These are phyloP conservation scores for Xestia c-nigrum DNA, from an alignment of 2,888 invertebrate species.

Conservation along the genomic window DNA sequence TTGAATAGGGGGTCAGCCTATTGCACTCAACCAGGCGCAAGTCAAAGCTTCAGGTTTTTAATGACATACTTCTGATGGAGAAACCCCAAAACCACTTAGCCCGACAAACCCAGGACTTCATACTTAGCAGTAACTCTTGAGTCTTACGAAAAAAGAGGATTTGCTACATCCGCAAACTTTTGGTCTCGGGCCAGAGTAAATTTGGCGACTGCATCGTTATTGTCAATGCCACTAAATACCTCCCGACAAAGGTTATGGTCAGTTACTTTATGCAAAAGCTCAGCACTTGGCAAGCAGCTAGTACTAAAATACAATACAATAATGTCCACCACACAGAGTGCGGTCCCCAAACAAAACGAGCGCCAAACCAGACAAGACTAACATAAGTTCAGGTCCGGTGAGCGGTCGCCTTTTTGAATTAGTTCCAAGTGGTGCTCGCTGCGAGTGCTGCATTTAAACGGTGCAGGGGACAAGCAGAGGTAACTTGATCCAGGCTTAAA, in stretches of 20 bases:
- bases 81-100: not conserved
- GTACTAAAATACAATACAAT: conserved; percentile 1
- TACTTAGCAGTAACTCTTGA: not conserved
- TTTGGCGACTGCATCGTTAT: not conserved
- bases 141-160: not conserved
- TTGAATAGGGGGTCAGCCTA: not conserved
- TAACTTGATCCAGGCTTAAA: not conserved
- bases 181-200: not conserved
- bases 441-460: conserved; percentile 39
- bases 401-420: conserved; percentile 69
- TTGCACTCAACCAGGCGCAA: not conserved
- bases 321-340: conserved; percentile 16
- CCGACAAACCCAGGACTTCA: not conserved
- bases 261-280: not conserved
- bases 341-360: conserved; percentile 36
- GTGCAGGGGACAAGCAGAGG: conserved; percentile 16
- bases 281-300: conserved; percentile 25
- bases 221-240: not conserved
- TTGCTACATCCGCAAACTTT: not conserved
- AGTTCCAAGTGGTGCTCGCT: conserved; percentile 69
- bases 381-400: conserved; percentile 45
- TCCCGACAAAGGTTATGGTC: not conserved
- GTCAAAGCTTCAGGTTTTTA: not conserved
- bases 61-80: not conserved
- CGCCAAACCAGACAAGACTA: conserved; percentile 51